These are phyloP conservation scores for Leptura quadrifasciata DNA, from an alignment of 2,888 invertebrate species.

Conservation along the genomic window DNA sequence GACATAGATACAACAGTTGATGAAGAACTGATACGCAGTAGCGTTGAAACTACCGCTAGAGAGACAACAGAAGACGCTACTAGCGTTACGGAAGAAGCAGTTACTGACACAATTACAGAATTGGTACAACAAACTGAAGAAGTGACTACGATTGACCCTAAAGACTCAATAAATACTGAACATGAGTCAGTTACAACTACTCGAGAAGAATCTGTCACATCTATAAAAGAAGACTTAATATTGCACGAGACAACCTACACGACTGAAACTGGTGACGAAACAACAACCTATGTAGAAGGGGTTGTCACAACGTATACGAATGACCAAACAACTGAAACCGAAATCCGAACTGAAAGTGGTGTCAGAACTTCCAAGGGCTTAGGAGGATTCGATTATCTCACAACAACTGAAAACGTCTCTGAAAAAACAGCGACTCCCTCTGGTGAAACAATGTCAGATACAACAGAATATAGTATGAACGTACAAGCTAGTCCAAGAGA, in stretches of 20 bases:
- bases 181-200: neutral
- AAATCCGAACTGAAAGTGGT: constrained; percentile 44
- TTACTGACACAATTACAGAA: neutral
- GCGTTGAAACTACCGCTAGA: neutral
- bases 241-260: neutral
- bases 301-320: constrained; percentile 25
- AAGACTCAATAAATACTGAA: neutral
- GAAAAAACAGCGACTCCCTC: neutral
- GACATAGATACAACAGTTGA: neutral
- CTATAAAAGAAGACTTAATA: neutral
- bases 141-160: constrained; percentile 48
- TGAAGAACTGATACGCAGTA: neutral
- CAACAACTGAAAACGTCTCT: neutral
- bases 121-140: neutral
- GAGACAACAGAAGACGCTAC: neutral
- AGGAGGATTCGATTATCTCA: neutral
- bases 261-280: constrained; percentile 20
- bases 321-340: constrained; percentile 61
- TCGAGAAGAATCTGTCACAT: constrained; percentile 20
- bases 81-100: neutral
- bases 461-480: neutral
- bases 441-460: neutral
- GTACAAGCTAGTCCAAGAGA: no score
- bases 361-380: constrained; percentile 46
- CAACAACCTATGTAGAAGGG: neutral